Base-by-base conservation (phyloP, 2,113 vertebrate genomes). In the Puntigrus tetrazona region DNA sequence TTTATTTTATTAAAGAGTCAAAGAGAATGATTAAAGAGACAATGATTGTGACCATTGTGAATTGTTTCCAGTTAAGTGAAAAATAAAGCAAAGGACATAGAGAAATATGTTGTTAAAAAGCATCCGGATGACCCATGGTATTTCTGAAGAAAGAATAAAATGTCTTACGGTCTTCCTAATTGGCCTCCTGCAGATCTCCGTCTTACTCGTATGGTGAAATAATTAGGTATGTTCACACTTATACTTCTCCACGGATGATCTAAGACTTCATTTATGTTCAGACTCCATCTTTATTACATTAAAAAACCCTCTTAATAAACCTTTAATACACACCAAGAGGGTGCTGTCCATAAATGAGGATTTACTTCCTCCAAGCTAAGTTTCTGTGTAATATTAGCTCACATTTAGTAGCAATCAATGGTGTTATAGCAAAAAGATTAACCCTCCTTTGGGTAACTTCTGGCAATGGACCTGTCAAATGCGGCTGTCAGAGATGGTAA, bases 191-290 rank as follows among this genome's bases (percentile, higher is more conserved):
- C 50, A 75, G 57, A 47, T 76, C 81, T 73, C 34, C 7, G 27
- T 83, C 57, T 70, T 74, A 50, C 34, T 69, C 59, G 41, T 84
- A 61, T 70, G 31, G 31, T 52, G 88, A 79, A 86, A 88, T 87
- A 87, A 86, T 84, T 85, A 83, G 50, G 22, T 27, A 38, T 75
- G 47, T 72, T 86, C 59, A 47, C 59, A 84, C 87, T 83, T 80
- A 78, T 77, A 85, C 45, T 82, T 84, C 57, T 82, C 36, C 59
- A 67, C n/a, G 77, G 59, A 65, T 84, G 59, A 77, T 84, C 73
- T 69, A 16, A 67, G 72, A 63, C 73, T 84, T 47, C 3, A 43
- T 45, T 83, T 76, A 83, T 76, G 70, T 45, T 83, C 27, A n/a
- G 10, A 70, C 36, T 27, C 4, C 6, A 43, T 73, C 69, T 82